Base-by-base conservation (phyloP, 2,797 vertebrate species). In the Pseudocheirus occidentalis region DNA sequence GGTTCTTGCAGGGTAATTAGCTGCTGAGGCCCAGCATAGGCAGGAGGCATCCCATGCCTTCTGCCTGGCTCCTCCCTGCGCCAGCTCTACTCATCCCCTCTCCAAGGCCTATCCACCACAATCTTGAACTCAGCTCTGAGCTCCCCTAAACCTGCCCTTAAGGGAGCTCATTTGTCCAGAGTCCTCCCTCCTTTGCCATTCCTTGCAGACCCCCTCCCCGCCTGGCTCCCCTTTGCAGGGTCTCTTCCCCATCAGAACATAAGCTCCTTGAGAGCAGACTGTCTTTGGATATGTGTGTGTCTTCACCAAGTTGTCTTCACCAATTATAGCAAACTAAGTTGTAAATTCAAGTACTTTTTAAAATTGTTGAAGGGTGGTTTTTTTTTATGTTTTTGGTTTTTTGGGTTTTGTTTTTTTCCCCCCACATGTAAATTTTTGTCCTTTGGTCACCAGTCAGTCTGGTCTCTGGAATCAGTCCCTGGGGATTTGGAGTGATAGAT, bases 371-470 rank as follows among this genome's bases (percentile, higher is more conserved):
- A 93, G 97, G 97, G 94, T 91, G 90, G 0, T n/a, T 40, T 81
- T 73, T n/a, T 73, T 73, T 81, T 21, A 81, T 81, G 66, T 87
- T 87, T 87, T 87, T 50, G 12, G 9, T 81, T 16, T 97, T 96
- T 96, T 98, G 98, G 59, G 4, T 0, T 62, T 73, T 12, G n/a
- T 4, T 81, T 81, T 27, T 50, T 10, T 0, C 0, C 40, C 40
- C 40, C 96, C 97, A 97, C 95, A 96, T 97, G 94, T 97, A 92
- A 97, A 87, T 93, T 73, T 97, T 94, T 96, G 92, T 92, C 92
- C 97, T 93, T 92, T 93, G 55, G 18, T 96, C 90, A 91, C 31
- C 97, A 98, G 97, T 95, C 40, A 87, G 73, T 40, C 97, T 93
- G 96, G 40, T 96, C 96, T 55, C 95, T 95, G 97, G 96, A 96